Evolutionary conservation across 35 echinoderm and acorn worm genomes (phyloP).

Genomic region (Acanthaster planci): DNA sequence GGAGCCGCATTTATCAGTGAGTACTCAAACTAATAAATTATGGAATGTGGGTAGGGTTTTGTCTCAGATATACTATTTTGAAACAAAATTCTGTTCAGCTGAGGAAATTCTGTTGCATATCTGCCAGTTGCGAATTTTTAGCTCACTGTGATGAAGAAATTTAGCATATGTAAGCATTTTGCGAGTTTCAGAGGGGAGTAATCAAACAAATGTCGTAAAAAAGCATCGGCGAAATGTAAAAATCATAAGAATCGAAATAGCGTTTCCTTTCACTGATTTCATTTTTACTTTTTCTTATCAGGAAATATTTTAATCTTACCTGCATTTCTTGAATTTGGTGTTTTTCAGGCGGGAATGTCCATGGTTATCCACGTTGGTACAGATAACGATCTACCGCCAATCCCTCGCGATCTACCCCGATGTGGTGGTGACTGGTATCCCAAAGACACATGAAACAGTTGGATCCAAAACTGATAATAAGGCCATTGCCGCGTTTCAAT

Average conservation of each 20-base stretch:
- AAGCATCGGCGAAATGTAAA: not conserved
- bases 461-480: no score
- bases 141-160: no score
- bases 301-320: not conserved
- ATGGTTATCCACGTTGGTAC: slow-evolving; percentile 77
- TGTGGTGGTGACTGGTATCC: slow-evolving; percentile 48
- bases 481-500: no score
- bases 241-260: not conserved
- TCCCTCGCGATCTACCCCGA: slow-evolving; percentile 79
- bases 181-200: no score
- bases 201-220: not conserved
- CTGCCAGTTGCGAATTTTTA: no score
- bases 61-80: no score
- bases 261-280: not conserved
- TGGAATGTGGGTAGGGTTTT: no score
- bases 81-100: no score
- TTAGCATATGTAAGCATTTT: no score
- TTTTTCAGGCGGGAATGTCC: slow-evolving; percentile 79
- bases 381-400: slow-evolving; percentile 66
- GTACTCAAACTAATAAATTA: not conserved
- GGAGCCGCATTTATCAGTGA: slow-evolving; percentile 69
- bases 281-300: not conserved
- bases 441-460: no score
- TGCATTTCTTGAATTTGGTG: not conserved
- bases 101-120: no score